Conservation (phyloP, 2,797 vertebrate species). For the Labroides dimidiatus region DNA sequence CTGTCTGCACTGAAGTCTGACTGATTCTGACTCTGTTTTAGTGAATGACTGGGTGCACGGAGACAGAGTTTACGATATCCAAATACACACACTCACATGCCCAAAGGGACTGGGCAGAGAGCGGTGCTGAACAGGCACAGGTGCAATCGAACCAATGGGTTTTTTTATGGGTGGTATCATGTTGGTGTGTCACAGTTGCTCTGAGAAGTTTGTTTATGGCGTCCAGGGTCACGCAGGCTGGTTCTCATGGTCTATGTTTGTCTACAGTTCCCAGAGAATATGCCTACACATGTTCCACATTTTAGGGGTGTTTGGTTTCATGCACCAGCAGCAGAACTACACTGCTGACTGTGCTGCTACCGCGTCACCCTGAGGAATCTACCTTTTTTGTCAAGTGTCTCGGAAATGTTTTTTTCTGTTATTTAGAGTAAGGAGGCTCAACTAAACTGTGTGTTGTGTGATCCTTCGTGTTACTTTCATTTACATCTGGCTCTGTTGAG, state of each 20-base stretch:
- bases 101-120: constrained; percentile 26
- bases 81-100: constrained; percentile 22
- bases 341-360: constrained; percentile 68
- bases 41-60: constrained; percentile 46
- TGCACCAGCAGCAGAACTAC: constrained; percentile 58
- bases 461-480: not conserved
- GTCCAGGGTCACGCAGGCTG: constrained; percentile 68
- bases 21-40: constrained; percentile 54
- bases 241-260: constrained; percentile 75
- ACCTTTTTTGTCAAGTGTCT: not conserved
- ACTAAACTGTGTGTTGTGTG: constrained; percentile 1
- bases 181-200: constrained; percentile 66
- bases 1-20: constrained; percentile 68
- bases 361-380: constrained; percentile 38
- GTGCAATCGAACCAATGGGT: constrained; percentile 64
- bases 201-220: constrained; percentile 71
- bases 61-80: constrained; percentile 40
- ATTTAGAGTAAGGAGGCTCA: not conserved
- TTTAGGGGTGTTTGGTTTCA: constrained; percentile 82
- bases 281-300: constrained; percentile 83
- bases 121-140: constrained; percentile 65
- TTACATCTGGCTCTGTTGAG: not conserved
- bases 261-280: constrained; percentile 75
- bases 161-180: constrained; percentile 78
- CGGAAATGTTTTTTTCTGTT: constrained; percentile 1